Base-by-base conservation (phyloP, 2,797 vertebrate species). In the Petrocephalus schoutedeni region DNA sequence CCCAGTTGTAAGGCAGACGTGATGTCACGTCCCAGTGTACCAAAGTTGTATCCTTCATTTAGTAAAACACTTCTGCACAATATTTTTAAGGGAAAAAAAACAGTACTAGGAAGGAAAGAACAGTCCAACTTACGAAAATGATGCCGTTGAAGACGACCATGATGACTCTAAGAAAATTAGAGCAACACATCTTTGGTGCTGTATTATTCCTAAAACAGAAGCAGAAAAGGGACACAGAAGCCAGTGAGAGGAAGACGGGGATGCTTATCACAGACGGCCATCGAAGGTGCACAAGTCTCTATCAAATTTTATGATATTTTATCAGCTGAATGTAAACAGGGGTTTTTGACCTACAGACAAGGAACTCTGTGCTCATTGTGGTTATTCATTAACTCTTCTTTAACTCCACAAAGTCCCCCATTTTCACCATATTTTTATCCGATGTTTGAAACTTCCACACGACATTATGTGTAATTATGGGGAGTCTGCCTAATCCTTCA, bases 111-210 rank as follows among this genome's bases (percentile, higher is more conserved):
- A 41, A 59, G 28, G 74, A 82, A 32, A 57, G 36, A 56, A 19
- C 10, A 14, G 49, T 8, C 0, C 5, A 45, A 97, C 96, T 96
- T 94, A 97, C 96, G 90, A 96, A 96, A 88, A 97, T 96, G 28
- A 96, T 91, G 86, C 95, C 94, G 2, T 97, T 97, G 90, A 97
- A 96, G 19, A 91, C 0, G 85, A 97, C 94, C 96, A 97, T 96
- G 92, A 95, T 93, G 12, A 36, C 82, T 93, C 96, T 97, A 89
- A 97, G 93, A 91, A 96, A 94, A 58, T 92, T 91, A 89, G 95
- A 96, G 90, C 95, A 97, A 4, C 93, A 92, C 95, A 96, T 96
- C 87, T 91, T 93, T 82, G 77, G 88, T 36, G 88, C 54, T 7
- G 89, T 54, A 28, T 83, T 86, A 58, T 59, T 59, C 56, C 84